A percentile compares a stretch with the other conserved stretches of the same genome.
These are phyloP conservation scores for Melanotaenia pygmaea DNA, from an alignment of 2,797 vertebrate species.

Conservation along the genomic window DNA sequence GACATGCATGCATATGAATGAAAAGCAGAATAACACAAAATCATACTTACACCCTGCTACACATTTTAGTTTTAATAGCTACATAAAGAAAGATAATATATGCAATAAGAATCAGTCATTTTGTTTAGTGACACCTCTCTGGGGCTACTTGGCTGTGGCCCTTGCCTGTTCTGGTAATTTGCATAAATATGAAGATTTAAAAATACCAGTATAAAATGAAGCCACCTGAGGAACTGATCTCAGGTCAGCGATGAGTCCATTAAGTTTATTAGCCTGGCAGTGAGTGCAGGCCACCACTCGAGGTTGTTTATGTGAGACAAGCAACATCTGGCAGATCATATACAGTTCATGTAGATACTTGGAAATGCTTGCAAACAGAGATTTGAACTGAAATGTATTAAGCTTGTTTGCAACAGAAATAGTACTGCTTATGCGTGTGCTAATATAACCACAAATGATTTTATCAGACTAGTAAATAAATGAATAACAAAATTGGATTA, in stretches of 20 bases:
- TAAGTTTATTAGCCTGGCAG: slow-evolving; percentile 72
- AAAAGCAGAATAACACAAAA: slow-evolving; percentile 9
- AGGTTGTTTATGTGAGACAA: slow-evolving; percentile 29
- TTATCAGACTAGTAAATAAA: slow-evolving; percentile 25
- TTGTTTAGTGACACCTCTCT: slow-evolving; percentile 19
- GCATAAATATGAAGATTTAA: slow-evolving; percentile 73
- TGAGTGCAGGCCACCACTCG: slow-evolving; percentile 7
- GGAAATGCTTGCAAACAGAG: not conserved
- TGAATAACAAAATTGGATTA: not conserved
- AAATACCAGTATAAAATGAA: slow-evolving; percentile 73
- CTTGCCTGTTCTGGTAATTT: slow-evolving; percentile 52
- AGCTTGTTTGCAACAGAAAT: slow-evolving; percentile 18
- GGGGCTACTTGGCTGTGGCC: slow-evolving; percentile 23
- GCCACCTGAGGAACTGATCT: slow-evolving; percentile 67
- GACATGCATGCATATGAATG: not conserved
- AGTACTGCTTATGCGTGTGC: not conserved
- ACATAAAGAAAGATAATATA: slow-evolving; percentile 23
- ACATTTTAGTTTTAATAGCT: not conserved
- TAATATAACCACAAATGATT: slow-evolving; percentile 13
- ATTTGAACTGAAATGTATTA: not conserved
- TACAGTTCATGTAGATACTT: slow-evolving; percentile 1
- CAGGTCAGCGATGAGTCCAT: slow-evolving; percentile 65
- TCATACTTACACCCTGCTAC: not conserved
- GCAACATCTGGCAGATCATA: slow-evolving; percentile 27
- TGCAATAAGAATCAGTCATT: slow-evolving; percentile 1